phyloP scores from a whole-genome alignment of 2,888 invertebrate species.

The Tenthredo distinguenda region DNA sequence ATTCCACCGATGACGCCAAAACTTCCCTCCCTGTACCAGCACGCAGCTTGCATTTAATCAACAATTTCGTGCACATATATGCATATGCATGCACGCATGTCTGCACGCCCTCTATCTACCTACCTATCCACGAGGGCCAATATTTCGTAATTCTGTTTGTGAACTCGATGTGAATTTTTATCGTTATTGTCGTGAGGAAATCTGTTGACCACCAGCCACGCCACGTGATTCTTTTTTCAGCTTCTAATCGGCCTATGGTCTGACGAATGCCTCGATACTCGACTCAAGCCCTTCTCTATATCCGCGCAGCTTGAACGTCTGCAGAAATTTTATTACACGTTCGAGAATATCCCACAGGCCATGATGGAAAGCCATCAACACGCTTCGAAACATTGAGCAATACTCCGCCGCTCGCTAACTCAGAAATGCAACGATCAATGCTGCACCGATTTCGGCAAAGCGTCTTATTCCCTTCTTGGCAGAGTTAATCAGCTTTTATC shows the following conservation, averaged over 20 bases:
- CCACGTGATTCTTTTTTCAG: not conserved
- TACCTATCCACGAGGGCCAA: not conserved
- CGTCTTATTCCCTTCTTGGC: not conserved
- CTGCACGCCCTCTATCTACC: not conserved
- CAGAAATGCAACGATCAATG: not conserved
- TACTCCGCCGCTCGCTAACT: not conserved
- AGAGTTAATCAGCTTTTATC: not conserved
- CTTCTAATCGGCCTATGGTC: not conserved
- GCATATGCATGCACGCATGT: not conserved
- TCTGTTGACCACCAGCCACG: not conserved
- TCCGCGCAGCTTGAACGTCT: constrained; percentile 10
- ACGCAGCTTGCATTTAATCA: not conserved
- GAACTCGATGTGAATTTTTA: constrained; percentile 8
- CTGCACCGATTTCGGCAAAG: not conserved
- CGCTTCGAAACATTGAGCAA: constrained; percentile 24
- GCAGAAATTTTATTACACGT: constrained; percentile 20
- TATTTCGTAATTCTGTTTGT: constrained; percentile 3
- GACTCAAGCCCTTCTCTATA: not conserved
- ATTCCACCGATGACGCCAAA: not conserved
- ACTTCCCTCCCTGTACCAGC: not conserved
- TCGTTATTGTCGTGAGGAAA: not conserved
- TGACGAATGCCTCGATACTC: not conserved
- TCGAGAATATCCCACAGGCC: constrained; percentile 10
- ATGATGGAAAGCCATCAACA: constrained; percentile 23
- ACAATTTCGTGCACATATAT: not conserved